Percentiles rank a stretch among this genome's conserved stretches.
Conservation (phyloP, 1,140 invertebrate genomes). For the Trichoplusia ni region DNA sequence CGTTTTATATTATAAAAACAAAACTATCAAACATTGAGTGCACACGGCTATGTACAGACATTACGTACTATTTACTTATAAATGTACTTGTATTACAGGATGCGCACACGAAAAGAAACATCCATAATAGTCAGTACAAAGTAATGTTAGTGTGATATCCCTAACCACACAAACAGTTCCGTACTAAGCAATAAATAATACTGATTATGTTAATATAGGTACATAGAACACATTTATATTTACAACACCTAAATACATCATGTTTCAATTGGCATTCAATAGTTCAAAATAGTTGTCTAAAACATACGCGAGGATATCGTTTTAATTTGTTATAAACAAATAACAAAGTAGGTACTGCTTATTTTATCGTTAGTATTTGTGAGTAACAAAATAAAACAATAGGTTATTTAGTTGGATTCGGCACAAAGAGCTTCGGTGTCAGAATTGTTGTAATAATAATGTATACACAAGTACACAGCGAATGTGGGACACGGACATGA, state of each 20-base stretch:
- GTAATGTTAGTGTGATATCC: no score
- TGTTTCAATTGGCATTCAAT: background rate
- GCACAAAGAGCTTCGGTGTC: no score
- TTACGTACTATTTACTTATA: background rate
- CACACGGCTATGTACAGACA: background rate
- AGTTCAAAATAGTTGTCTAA: background rate
- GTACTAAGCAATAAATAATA: conserved; percentile 12
- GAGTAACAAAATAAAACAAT: no score
- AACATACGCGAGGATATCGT: background rate
- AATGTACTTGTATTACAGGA: no score
- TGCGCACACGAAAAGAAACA: background rate
- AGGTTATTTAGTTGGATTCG: no score
- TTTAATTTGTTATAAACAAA: no score
- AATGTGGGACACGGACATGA: no score
- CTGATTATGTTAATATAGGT: background rate
- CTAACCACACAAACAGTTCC: conserved; percentile 1
- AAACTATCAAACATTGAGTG: background rate
- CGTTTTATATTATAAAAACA: background rate
- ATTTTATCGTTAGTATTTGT: no score
- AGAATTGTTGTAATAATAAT: no score
- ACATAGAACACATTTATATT: conserved; percentile 1
- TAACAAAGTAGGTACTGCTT: no score
- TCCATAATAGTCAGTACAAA: background rate
- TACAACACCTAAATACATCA: background rate
- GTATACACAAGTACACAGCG: no score